Percentiles rank a stretch among this genome's conserved stretches.
Evolutionary conservation across 2,113 vertebrate genomes (phyloP).

Genomic region (Sylvietta virens): DNA sequence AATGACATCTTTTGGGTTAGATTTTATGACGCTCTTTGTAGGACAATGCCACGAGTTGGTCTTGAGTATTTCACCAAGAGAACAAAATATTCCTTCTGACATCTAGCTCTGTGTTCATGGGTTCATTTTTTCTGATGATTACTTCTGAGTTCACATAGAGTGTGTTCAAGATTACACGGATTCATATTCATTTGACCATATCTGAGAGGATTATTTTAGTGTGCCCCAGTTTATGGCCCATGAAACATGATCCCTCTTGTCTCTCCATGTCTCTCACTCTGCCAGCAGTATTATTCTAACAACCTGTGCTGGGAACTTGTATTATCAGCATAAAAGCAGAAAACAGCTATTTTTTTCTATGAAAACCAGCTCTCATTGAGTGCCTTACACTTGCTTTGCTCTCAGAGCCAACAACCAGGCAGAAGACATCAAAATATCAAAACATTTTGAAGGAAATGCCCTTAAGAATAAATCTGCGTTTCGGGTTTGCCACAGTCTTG

Average conservation of each 20-base stretch:
- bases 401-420: background rate
- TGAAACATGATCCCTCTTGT: conserved; percentile 53
- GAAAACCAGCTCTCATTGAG: background rate
- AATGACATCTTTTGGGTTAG: background rate
- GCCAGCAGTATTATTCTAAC: background rate
- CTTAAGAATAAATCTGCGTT: background rate
- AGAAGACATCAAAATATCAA: background rate
- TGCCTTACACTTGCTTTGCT: background rate
- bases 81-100: conserved; percentile 46
- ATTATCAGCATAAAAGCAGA: background rate
- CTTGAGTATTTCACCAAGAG: conserved; percentile 46
- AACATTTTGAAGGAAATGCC: accelerated
- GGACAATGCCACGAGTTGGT: background rate
- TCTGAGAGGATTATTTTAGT: conserved; percentile 64
- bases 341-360: background rate
- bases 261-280: background rate
- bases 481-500: background rate
- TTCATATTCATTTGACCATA: conserved; percentile 66
- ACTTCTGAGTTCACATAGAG: conserved; percentile 61
- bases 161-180: conserved; percentile 58
- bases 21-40: conserved; percentile 5
- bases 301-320: background rate
- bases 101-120: conserved; percentile 9
- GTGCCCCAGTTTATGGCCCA: conserved; percentile 59
- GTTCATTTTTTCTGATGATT: conserved; percentile 63